These are phyloP conservation scores for Bubo blakistoni DNA, from an alignment of 2,113 vertebrate species.

Conservation along the genomic window DNA sequence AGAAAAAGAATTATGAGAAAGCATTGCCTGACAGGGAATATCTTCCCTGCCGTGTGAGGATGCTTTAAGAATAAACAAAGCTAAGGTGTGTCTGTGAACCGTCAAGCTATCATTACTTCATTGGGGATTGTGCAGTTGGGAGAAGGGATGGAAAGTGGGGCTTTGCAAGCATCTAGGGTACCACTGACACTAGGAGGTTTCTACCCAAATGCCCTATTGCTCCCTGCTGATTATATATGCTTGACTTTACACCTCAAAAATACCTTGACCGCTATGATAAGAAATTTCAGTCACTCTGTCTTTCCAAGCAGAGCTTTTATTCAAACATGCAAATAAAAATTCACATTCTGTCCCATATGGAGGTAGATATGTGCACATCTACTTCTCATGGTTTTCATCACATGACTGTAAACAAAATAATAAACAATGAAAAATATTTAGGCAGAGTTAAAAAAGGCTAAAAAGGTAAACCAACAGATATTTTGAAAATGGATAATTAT, in stretches of 20 bases:
- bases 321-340: neutral
- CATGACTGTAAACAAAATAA: neutral
- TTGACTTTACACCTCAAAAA: neutral
- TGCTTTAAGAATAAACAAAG: neutral
- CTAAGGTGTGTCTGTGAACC: neutral
- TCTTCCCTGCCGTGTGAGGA: neutral
- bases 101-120: neutral
- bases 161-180: neutral
- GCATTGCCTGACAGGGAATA: neutral
- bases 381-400: neutral
- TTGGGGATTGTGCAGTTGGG: neutral
- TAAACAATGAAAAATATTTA: neutral
- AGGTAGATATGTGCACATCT: neutral
- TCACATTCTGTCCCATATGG: neutral
- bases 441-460: neutral
- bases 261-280: neutral
- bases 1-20: neutral
- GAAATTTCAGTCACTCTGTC: neutral
- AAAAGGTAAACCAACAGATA: neutral
- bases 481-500: neutral
- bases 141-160: neutral
- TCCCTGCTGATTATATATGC: neutral
- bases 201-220: neutral
- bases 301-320: neutral
- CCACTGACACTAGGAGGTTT: neutral